A percentile compares a stretch with the other conserved stretches of the same genome.
Conservation (phyloP, 1,140 invertebrate species). For the Aricia agestis region DNA sequence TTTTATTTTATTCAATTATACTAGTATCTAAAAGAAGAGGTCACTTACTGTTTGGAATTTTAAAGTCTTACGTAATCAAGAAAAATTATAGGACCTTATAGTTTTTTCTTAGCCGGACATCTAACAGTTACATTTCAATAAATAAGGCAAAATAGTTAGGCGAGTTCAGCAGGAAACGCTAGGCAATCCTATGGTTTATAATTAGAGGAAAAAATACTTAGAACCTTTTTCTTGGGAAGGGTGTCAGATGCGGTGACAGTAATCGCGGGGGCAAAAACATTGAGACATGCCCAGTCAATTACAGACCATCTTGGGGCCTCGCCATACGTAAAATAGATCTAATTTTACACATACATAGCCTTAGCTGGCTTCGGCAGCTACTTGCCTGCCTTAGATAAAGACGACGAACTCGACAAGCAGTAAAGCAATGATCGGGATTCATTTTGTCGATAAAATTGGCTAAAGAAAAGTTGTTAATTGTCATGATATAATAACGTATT, state of each 20-base stretch:
- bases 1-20: too few species aligned
- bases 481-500: too few species aligned
- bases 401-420: too few species aligned
- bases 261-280: constrained; percentile 1
- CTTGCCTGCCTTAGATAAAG: too few species aligned
- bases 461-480: too few species aligned
- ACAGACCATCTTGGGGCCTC: not conserved
- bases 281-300: not conserved
- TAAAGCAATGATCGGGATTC: too few species aligned
- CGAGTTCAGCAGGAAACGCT: not conserved
- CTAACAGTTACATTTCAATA: not conserved
- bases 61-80: too few species aligned
- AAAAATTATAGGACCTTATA: too few species aligned
- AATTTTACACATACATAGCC: not conserved
- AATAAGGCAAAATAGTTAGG: not conserved
- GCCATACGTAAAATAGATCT: not conserved
- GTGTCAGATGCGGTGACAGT: constrained; percentile 10
- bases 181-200: not conserved
- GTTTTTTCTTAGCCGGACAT: too few species aligned
- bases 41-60: too few species aligned
- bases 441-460: too few species aligned
- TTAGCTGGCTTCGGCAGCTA: not conserved
- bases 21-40: too few species aligned
- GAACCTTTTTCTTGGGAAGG: not conserved
- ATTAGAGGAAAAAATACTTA: not conserved